Evolutionary conservation across 2,797 vertebrate species (phyloP).

Genomic region (Brotula barbata): DNA sequence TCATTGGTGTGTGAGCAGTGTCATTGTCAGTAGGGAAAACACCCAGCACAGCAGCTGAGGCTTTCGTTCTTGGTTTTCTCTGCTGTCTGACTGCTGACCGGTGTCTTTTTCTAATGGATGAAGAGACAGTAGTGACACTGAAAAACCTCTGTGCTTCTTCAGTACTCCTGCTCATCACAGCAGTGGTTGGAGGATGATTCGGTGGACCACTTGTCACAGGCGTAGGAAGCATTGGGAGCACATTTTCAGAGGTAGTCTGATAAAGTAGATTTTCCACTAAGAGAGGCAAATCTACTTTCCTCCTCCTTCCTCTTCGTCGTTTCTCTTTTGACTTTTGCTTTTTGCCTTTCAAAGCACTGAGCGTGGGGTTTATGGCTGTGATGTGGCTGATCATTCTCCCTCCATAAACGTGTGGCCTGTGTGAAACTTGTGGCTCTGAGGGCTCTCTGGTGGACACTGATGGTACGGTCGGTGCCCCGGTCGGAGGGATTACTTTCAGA

Average conservation of each 20-base stretch:
- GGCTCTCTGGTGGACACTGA: neutral
- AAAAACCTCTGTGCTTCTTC: constrained; percentile 38
- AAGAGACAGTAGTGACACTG: constrained; percentile 19
- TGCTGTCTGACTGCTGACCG: constrained; percentile 42
- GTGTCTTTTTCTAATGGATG: constrained; percentile 18
- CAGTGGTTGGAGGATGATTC: neutral
- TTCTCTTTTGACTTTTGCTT: constrained; percentile 52
- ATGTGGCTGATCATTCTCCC: neutral
- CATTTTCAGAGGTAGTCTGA: constrained; percentile 32
- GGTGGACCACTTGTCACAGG: neutral
- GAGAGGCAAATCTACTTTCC: constrained; percentile 45
- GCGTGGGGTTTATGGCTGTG: constrained; percentile 16
- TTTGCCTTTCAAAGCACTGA: constrained; percentile 47
- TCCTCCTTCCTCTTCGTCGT: constrained; percentile 53
- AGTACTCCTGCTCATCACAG: neutral
- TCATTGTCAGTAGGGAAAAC: constrained; percentile 7
- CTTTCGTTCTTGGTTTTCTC: constrained; percentile 41
- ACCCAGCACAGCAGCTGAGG: neutral
- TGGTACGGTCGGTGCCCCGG: constrained; percentile 14
- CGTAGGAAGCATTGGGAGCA: neutral
- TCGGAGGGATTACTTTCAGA: constrained; percentile 35
- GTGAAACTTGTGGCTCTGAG: constrained; percentile 31
- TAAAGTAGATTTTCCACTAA: constrained; percentile 26
- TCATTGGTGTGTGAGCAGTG: constrained; percentile 40
- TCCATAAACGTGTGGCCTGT: constrained; percentile 18